A percentile compares a stretch with the other conserved stretches of the same genome.
Evolutionary conservation across 35 echinoderm and acorn worm species (phyloP).

Genomic region (Apostichopus japonicus): DNA sequence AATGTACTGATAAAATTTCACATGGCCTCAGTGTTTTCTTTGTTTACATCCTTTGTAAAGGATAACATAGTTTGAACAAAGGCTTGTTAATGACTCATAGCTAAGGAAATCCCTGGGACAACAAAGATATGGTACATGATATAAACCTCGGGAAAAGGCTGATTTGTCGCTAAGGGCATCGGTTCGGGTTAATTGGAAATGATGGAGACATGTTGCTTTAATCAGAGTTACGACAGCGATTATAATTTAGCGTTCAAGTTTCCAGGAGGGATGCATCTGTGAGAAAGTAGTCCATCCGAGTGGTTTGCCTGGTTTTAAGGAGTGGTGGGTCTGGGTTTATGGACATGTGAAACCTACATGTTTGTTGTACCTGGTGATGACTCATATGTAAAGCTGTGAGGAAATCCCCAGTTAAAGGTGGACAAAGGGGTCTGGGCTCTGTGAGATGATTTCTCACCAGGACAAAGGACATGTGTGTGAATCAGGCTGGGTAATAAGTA

Average conservation of each 20-base stretch:
- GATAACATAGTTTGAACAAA: conserved; percentile 8
- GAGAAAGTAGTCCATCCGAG: neutral
- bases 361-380: conserved; percentile 9
- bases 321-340: neutral
- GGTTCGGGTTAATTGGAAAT: conserved; percentile 15
- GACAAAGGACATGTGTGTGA: conserved; percentile 34
- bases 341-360: too few relatives aligned
- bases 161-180: conserved; percentile 28
- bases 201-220: conserved; percentile 44
- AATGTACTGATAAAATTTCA: neutral
- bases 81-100: conserved; percentile 24
- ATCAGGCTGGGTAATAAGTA: conserved; percentile 23
- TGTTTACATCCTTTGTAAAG: conserved; percentile 22
- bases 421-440: conserved; percentile 43
- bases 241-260: conserved; percentile 8
- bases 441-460: neutral
- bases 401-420: conserved; percentile 27
- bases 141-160: neutral
- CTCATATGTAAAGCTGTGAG: conserved; percentile 10
- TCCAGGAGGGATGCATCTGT: neutral
- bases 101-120: conserved; percentile 24
- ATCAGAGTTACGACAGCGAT: neutral
- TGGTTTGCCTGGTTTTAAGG: neutral
- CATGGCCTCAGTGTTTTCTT: neutral
- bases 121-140: conserved; percentile 13